Conservation (phyloP, 2,888 invertebrate species). For the Graphium colonna region DNA sequence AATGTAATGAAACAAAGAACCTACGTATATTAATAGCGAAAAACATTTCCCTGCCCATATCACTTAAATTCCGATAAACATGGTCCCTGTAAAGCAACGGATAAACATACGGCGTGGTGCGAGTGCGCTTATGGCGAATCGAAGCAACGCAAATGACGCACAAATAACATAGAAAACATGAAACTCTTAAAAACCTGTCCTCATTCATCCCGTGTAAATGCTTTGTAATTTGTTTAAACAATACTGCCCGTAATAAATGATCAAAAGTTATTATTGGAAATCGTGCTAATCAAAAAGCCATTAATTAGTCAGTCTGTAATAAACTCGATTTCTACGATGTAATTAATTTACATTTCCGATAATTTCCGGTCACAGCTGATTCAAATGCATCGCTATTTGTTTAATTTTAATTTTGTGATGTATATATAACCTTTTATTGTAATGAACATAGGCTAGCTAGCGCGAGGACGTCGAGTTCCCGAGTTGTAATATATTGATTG, state of each 20-base stretch:
- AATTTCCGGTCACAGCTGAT: neutral
- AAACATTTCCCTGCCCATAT: constrained; percentile 43
- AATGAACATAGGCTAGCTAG: neutral
- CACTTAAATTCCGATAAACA: constrained; percentile 38
- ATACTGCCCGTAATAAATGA: neutral
- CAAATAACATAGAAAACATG: constrained; percentile 4
- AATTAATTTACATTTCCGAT: neutral
- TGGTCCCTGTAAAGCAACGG: constrained; percentile 41
- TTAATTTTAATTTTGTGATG: neutral
- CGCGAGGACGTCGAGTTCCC: constrained; percentile 3
- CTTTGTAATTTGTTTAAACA: neutral
- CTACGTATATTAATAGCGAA: constrained; percentile 45
- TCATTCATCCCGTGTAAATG: neutral
- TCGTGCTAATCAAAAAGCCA: neutral
- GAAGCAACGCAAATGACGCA: neutral
- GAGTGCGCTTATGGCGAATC: constrained; percentile 2
- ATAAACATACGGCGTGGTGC: constrained; percentile 30
- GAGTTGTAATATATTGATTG: neutral
- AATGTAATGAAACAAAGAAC: constrained; percentile 29
- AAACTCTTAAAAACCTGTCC: neutral
- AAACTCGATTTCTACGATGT: neutral
- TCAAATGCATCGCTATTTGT: neutral
- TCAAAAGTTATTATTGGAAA: constrained; percentile 2
- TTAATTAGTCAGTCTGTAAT: neutral
- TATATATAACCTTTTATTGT: constrained; percentile 8